These are phyloP conservation scores for Antennarius striatus DNA, from an alignment of 2,113 vertebrate species.

Conservation along the genomic window DNA sequence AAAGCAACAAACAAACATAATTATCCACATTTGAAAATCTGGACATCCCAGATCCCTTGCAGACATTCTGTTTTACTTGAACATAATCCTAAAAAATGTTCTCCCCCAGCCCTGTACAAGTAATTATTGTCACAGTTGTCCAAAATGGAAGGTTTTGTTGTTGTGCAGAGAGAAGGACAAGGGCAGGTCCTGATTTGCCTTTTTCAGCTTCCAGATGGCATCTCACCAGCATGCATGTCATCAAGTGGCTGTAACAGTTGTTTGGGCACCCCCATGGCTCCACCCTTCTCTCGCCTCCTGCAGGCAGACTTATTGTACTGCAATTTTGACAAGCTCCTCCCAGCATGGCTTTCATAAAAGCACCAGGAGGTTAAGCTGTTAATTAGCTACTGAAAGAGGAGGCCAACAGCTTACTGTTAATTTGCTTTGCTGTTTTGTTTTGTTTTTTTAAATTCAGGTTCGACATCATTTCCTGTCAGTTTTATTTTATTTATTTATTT, in stretches of 20 bases:
- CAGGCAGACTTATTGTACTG: constrained; percentile 76
- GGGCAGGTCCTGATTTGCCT: constrained; percentile 73
- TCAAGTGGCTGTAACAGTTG: constrained; percentile 72
- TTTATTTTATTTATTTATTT: constrained; percentile 37
- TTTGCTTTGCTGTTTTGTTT: constrained; percentile 61
- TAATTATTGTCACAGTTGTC: constrained; percentile 67
- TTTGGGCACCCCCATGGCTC: constrained; percentile 61
- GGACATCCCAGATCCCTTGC: constrained; percentile 35
- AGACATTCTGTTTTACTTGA: constrained; percentile 53
- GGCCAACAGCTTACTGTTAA: constrained; percentile 76
- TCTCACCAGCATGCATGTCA: constrained; percentile 70
- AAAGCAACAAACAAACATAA: background rate
- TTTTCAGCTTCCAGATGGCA: constrained; percentile 74
- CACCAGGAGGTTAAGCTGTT: constrained; percentile 83
- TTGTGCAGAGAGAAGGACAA: constrained; percentile 44
- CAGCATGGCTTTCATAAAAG: constrained; percentile 79
- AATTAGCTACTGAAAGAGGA: constrained; percentile 80
- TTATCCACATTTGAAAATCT: constrained; percentile 30
- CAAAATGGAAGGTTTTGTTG: constrained; percentile 68
- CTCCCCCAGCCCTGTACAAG: constrained; percentile 39
- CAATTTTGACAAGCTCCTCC: constrained; percentile 66
- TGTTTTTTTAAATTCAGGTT: constrained; percentile 49
- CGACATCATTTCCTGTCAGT: constrained; percentile 76
- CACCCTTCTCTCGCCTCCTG: constrained; percentile 77
- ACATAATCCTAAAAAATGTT: constrained; percentile 32